Conservation (phyloP, 2,113 vertebrate genomes). For the Thryonomys swinderianus region DNA sequence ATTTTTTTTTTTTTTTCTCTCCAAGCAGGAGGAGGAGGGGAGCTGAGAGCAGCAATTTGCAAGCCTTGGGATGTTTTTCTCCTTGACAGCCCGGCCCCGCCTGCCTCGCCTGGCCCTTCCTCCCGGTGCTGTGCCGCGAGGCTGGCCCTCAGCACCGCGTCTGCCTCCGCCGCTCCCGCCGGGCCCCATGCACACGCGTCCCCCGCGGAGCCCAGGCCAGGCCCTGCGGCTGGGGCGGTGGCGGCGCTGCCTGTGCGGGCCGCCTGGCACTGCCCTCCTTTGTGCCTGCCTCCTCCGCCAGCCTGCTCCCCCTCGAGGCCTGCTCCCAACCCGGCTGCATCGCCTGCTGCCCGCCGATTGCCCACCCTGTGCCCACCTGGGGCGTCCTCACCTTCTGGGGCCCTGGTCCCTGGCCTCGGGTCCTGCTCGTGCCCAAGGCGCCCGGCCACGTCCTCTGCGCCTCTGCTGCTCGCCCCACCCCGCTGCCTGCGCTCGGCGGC, state of each 20-base stretch:
- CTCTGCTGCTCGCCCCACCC: slow-evolving; percentile 75
- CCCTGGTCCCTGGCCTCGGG: slow-evolving; percentile 59
- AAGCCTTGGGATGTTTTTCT: slow-evolving; percentile 79
- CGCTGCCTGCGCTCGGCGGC: slow-evolving; percentile 71
- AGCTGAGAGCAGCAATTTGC: slow-evolving; percentile 79
- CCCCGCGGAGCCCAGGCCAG: not conserved
- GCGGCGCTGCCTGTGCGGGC: not conserved
- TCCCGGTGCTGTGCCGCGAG: not conserved
- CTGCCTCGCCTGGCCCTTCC: slow-evolving; percentile 51
- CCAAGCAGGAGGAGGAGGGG: slow-evolving; percentile 46
- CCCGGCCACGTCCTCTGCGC: slow-evolving; percentile 74
- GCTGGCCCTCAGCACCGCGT: not conserved
- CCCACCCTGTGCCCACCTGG: slow-evolving; percentile 39
- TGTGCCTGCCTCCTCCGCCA: slow-evolving; percentile 56
- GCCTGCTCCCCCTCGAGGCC: slow-evolving; percentile 1
- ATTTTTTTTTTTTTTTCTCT: slow-evolving; percentile 58
- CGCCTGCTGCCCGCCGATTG: not conserved
- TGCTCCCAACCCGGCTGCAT: not conserved
- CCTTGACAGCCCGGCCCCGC: slow-evolving; percentile 76
- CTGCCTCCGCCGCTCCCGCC: not conserved
- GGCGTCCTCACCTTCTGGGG: slow-evolving; percentile 75
- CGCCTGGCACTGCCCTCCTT: slow-evolving; percentile 71
- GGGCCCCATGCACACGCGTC: not conserved
- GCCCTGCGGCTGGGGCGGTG: not conserved
- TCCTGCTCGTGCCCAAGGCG: slow-evolving; percentile 70